These are phyloP conservation scores for Nemopilema nomurai DNA, from an alignment of 30 jellyfish, hydroid and myxozoan genomes.

Conservation along the genomic window DNA sequence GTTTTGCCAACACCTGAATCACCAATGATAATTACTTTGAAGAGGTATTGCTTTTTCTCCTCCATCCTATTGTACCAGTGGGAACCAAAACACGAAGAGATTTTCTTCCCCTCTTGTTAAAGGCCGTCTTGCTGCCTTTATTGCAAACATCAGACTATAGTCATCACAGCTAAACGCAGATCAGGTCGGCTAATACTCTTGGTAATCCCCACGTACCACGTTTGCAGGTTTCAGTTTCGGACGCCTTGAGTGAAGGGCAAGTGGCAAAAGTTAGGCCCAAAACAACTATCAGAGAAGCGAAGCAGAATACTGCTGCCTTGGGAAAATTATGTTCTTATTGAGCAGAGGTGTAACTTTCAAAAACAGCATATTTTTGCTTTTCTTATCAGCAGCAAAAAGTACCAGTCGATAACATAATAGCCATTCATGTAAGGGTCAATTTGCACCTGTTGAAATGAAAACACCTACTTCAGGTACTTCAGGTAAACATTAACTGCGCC, in stretches of 20 bases:
- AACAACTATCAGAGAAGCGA: not conserved
- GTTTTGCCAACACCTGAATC: conserved; percentile 99
- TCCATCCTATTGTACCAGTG: conserved; percentile 1
- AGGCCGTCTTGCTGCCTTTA: too few species aligned
- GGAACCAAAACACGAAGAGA: too few species aligned
- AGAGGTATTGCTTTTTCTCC: conserved; percentile 52
- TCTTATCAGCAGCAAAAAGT: not conserved
- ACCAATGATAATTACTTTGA: conserved; percentile 93
- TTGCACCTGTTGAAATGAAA: not conserved
- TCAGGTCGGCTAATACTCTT: not conserved
- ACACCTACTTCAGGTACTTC: not conserved
- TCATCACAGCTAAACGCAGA: too few species aligned
- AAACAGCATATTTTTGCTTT: not conserved
- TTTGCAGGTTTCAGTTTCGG: not conserved
- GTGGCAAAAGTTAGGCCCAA: not conserved
- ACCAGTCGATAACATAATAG: not conserved
- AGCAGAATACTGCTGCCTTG: not conserved
- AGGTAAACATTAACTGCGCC: not conserved
- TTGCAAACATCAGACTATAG: too few species aligned
- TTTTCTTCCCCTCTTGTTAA: not conserved
- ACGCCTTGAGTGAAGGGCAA: too few species aligned
- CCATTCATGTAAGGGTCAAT: not conserved
- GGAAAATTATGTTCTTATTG: not conserved
- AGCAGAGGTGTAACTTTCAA: not conserved
- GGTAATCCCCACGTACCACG: not conserved